Base-by-base conservation (phyloP, 2,888 invertebrate genomes). In the Trissolcus japonicus region DNA sequence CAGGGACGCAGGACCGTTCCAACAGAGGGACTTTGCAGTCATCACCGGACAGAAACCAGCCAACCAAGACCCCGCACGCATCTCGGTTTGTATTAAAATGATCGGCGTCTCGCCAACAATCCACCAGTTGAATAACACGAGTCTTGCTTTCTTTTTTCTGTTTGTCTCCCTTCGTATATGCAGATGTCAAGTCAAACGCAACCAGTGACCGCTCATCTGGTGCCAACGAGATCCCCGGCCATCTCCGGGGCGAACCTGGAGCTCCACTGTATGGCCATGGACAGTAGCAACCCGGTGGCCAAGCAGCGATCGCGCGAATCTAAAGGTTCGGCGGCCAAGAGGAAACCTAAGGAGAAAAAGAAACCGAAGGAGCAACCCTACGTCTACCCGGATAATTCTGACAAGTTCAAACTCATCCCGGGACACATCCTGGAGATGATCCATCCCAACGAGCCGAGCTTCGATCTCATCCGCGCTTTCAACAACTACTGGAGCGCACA, bases 401-500 rank as follows among this genome's bases (percentile, higher is more conserved):
- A 55, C 14, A 66, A 74, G 19, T 41, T 48, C 41, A 19, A 62
- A 6, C 74, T 80, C 13, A 86, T 88, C 67, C 87, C 88, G 0
- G 87, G 87, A 2, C 87, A 88, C 11, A 84, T 88, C 54, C 83
- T 84, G 2, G 85, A 88, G 11, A 87, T 92, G 81, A 87, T 91
- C 79, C 89, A 87, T 77, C 89, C 89, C 21, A 85, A 85, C 53
- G 83, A 86, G n/a, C 83, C 84, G 0, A 88, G 90, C 77, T 87
- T 90, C 63, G 85, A 89, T 4, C 85, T 89, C 1, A 89, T 92
- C 69, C 86, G 87, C 76, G 85, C 87, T 0, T 92, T 90, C 86
- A 93, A 93, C 82, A 83, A 87, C 61, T 89, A 87, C 66, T 89
- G 90, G 87, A 90, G 91, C 67, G 86, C 87, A 48, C 86, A 89